Conservation (phyloP, 2,113 vertebrate genomes). For the Nothocercus julius region DNA sequence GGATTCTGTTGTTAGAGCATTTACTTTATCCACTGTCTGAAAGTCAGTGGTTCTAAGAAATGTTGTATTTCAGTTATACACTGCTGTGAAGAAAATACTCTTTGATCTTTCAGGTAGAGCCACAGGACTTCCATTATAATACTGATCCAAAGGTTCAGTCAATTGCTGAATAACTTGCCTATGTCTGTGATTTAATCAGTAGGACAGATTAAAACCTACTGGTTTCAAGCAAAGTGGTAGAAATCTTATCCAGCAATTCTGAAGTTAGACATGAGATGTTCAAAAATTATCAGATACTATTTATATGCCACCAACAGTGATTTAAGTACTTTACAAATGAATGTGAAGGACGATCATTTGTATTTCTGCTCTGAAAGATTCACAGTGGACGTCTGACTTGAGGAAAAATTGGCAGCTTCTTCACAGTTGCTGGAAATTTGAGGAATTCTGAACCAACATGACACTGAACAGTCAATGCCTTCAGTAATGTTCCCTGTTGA, state of each 20-base stretch:
- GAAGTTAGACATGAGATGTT: not conserved
- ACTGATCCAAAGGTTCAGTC: not conserved
- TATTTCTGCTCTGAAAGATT: not conserved
- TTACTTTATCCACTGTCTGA: not conserved
- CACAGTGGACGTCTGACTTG: not conserved
- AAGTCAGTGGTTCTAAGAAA: not conserved
- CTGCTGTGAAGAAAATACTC: not conserved
- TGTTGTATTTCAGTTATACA: not conserved
- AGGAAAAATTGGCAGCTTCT: not conserved
- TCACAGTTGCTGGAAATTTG: not conserved
- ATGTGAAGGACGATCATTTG: not conserved
- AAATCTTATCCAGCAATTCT: not conserved
- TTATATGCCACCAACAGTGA: not conserved
- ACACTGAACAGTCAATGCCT: not conserved
- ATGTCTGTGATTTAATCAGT: not conserved
- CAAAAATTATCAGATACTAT: not conserved
- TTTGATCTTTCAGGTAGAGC: not conserved
- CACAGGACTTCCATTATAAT: not conserved
- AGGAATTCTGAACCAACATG: not conserved
- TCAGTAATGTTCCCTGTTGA: not conserved
- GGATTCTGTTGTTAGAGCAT: not conserved
- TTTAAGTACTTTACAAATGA: not conserved
- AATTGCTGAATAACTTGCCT: not conserved
- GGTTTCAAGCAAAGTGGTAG: not conserved
- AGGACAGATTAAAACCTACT: not conserved